Conservation (phyloP, 2,888 invertebrate genomes). For the Cryptophagus acutangulus region DNA sequence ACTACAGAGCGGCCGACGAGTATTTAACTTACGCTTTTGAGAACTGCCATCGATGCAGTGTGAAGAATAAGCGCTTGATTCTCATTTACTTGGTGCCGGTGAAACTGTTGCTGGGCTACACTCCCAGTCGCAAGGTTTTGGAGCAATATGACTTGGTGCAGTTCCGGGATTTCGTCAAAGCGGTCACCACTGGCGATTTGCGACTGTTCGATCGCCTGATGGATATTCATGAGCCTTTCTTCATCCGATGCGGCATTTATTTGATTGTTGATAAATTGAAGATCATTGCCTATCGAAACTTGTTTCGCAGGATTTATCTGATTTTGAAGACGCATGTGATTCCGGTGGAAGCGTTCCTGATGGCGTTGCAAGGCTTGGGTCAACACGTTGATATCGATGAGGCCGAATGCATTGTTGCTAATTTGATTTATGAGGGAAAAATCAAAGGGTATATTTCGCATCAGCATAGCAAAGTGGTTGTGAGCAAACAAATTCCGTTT, state of each 20-base stretch:
- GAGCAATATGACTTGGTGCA: slow-evolving; percentile 86
- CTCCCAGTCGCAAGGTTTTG: slow-evolving; percentile 79
- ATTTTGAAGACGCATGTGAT: slow-evolving; percentile 80
- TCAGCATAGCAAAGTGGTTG: slow-evolving; percentile 93
- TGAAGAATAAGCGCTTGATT: slow-evolving; percentile 85
- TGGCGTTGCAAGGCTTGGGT: slow-evolving; percentile 76
- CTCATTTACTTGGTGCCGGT: slow-evolving; percentile 94
- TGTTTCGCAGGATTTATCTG: slow-evolving; percentile 87
- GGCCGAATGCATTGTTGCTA: slow-evolving; percentile 93
- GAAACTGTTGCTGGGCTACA: slow-evolving; percentile 93
- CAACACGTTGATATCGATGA: slow-evolving; percentile 86
- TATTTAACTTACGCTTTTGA: slow-evolving; percentile 89
- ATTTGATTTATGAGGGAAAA: slow-evolving; percentile 93
- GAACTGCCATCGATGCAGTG: slow-evolving; percentile 75
- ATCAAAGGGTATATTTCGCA: slow-evolving; percentile 98
- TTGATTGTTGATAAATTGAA: slow-evolving; percentile 94
- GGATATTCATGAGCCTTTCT: slow-evolving; percentile 82
- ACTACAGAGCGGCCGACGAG: slow-evolving; percentile 89
- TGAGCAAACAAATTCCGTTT: slow-evolving; percentile 96
- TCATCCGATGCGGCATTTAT: slow-evolving; percentile 96
- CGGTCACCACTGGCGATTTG: slow-evolving; percentile 87
- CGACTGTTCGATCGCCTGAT: slow-evolving; percentile 77
- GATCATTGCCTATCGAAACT: slow-evolving; percentile 89
- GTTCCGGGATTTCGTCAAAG: slow-evolving; percentile 83
- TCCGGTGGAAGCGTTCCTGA: slow-evolving; percentile 77